Percentiles rank a stretch among this genome's conserved stretches.
Conservation (phyloP, 2,113 vertebrate genomes). For the Loxodonta africana region DNA sequence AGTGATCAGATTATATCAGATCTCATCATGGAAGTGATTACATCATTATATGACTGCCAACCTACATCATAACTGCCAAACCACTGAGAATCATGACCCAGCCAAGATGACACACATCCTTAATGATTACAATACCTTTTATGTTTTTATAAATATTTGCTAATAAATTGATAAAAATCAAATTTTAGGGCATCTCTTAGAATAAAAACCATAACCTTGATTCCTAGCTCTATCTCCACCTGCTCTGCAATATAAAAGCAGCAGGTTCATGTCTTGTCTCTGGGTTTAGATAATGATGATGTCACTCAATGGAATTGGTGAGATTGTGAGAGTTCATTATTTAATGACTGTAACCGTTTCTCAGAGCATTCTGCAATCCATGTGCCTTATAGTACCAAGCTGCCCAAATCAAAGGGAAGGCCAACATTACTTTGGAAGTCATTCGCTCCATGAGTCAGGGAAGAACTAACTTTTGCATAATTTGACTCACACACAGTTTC, state of each 20-base stretch:
- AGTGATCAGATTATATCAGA: no score
- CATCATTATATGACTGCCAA: no score
- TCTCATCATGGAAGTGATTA: no score
- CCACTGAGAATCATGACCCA: no score
- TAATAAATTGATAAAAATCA: constrained; percentile 41
- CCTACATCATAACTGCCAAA: no score
- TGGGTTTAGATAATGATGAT: constrained; percentile 58
- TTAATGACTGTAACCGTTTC: constrained; percentile 68
- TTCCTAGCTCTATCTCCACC: not conserved
- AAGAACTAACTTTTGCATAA: constrained; percentile 58
- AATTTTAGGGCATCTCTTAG: not conserved
- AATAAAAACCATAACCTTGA: constrained; percentile 12
- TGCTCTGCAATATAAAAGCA: not conserved
- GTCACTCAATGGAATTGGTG: constrained; percentile 75
- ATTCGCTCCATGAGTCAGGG: constrained; percentile 72
- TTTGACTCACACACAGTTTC: constrained; percentile 16
- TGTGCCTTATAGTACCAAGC: constrained; percentile 67
- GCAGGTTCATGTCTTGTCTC: not conserved
- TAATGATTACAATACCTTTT: not conserved
- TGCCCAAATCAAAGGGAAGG: constrained; percentile 37
- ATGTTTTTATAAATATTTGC: constrained; percentile 37
- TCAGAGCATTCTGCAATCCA: constrained; percentile 41
- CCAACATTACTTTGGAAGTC: constrained; percentile 66
- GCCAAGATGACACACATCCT: no score
- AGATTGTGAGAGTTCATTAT: constrained; percentile 67